Evolutionary conservation across 2,888 invertebrate species (phyloP).

Genomic region (Stenoptilia bipunctidactyla): DNA sequence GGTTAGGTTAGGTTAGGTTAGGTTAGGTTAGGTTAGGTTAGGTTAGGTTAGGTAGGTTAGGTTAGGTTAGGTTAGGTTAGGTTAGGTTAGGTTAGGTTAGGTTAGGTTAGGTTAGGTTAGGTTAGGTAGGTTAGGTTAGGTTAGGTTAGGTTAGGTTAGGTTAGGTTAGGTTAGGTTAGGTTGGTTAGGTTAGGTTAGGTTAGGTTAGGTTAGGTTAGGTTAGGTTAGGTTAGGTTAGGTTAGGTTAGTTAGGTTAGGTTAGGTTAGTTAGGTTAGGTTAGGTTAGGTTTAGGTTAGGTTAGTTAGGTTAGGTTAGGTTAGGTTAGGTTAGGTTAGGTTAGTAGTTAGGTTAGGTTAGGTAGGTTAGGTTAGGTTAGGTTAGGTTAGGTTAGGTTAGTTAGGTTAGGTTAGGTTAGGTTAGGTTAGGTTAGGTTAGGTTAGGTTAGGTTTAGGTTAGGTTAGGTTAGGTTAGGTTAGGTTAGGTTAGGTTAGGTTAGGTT

Average conservation of each 20-base stretch:
- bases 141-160: constrained; percentile 7
- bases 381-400: constrained; percentile 15
- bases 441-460: constrained; percentile 14
- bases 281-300: no score
- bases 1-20: constrained; percentile 13
- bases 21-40: constrained; percentile 9
- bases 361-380: constrained; percentile 15
- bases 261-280: no score
- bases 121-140: constrained; percentile 7
- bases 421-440: constrained; percentile 10
- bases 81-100: constrained; percentile 13
- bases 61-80: constrained; percentile 1
- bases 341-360: constrained; percentile 14
- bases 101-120: constrained; percentile 8
- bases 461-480: constrained; percentile 12
- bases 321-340: constrained; percentile 14
- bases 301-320: constrained; percentile 7
- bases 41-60: constrained; percentile 6
- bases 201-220: constrained; percentile 8
- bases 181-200: constrained; percentile 1
- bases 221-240: constrained; percentile 17
- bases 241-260: constrained; percentile 6
- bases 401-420: constrained; percentile 14
- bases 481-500: constrained; percentile 12
- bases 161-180: constrained; percentile 6